These are phyloP conservation scores for Drosophila equinoxialis DNA, from an alignment of 1,140 invertebrate species.

Conservation along the genomic window DNA sequence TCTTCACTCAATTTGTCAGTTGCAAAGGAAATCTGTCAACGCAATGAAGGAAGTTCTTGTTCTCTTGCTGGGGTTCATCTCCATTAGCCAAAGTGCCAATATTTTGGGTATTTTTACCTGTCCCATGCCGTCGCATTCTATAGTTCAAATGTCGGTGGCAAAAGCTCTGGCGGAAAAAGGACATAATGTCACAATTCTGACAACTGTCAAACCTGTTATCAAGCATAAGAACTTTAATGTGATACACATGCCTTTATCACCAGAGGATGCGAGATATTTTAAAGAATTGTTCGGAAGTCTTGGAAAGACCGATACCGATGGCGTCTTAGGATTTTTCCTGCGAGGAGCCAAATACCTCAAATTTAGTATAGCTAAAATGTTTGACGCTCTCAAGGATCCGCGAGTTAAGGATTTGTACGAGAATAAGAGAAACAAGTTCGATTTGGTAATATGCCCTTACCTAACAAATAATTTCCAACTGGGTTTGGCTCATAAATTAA, in stretches of 20 bases:
- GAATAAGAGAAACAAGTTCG: slow-evolving; percentile 42
- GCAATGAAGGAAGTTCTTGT: not conserved
- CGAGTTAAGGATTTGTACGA: slow-evolving; percentile 25
- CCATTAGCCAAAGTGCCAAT: slow-evolving; percentile 36
- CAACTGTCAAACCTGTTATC: slow-evolving; percentile 44
- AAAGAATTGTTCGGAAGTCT: slow-evolving; percentile 18
- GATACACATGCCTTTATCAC: slow-evolving; percentile 30
- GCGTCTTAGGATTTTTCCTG: not conserved
- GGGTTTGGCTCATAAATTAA: slow-evolving; percentile 44
- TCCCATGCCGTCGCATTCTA: slow-evolving; percentile 59
- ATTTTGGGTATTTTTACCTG: slow-evolving; percentile 64
- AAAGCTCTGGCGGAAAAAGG: slow-evolving; percentile 61
- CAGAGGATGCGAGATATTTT: slow-evolving; percentile 5
- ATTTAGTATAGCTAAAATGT: not conserved
- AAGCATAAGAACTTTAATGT: slow-evolving; percentile 51
- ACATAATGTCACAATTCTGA: slow-evolving; percentile 70
- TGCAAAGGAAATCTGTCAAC: not conserved
- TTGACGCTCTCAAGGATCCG: slow-evolving; percentile 16
- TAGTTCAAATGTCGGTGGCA: slow-evolving; percentile 60
- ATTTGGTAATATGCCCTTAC: slow-evolving; percentile 32
- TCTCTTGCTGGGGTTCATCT: slow-evolving; percentile 16
- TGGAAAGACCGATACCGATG: not conserved
- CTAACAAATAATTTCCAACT: slow-evolving; percentile 40
- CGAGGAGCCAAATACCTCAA: not conserved
- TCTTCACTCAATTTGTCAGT: too few species aligned